A percentile compares a stretch with the other conserved stretches of the same genome.
Evolutionary conservation across 2,113 vertebrate species (phyloP).

Genomic region (Epinephelus moara): DNA sequence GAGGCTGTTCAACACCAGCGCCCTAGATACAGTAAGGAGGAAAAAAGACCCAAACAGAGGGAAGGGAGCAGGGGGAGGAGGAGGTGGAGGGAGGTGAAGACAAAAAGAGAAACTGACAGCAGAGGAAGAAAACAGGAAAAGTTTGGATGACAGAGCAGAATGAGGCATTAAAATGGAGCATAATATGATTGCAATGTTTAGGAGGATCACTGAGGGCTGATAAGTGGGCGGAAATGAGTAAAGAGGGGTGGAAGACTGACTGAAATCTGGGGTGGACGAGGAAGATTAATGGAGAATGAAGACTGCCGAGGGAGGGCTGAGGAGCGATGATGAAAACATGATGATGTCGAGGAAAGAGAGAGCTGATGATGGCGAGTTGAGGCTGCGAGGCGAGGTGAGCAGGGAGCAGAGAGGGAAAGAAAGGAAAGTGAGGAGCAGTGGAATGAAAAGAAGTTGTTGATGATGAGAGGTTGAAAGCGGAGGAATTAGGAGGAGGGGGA

Average conservation of each 20-base stretch:
- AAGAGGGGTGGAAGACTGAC: conserved; percentile 52
- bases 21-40: conserved; percentile 68
- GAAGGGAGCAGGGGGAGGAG: conserved; percentile 25
- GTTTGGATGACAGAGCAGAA: conserved; percentile 52
- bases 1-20: conserved; percentile 64
- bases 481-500: conserved; percentile 39
- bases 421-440: neutral
- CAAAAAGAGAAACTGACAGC: conserved; percentile 58
- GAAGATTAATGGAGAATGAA: conserved; percentile 60
- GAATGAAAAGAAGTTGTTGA: conserved; percentile 57
- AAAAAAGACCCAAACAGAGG: conserved; percentile 32
- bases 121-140: conserved; percentile 34
- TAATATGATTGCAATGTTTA: conserved; percentile 43
- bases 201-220: conserved; percentile 34
- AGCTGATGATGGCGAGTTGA: conserved; percentile 24
- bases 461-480: conserved; percentile 51
- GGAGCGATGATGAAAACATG: conserved; percentile 58
- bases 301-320: conserved; percentile 29
- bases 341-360: conserved; percentile 50
- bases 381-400: conserved; percentile 36
- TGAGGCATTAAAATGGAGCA: conserved; percentile 20
- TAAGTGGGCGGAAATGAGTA: conserved; percentile 64
- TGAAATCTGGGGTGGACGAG: conserved; percentile 55
- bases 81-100: conserved; percentile 20
- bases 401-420: neutral